A percentile compares a stretch with the other conserved stretches of the same genome.
Evolutionary conservation across 2,888 invertebrate genomes (phyloP).

Genomic region (Lypha dubia): DNA sequence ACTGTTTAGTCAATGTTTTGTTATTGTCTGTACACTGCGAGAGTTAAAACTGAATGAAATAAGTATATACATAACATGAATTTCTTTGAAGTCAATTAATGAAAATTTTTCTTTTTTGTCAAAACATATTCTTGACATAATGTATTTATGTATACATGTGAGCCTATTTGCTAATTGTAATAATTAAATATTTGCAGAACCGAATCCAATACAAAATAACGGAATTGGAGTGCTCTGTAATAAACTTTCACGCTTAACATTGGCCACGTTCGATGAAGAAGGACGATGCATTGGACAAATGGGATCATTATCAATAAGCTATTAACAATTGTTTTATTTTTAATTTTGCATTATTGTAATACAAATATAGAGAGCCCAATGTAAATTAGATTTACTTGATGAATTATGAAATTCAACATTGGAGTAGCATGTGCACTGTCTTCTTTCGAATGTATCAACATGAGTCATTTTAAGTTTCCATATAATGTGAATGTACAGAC

Average conservation of each 20-base stretch:
- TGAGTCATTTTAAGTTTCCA: no score
- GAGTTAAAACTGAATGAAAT: no score
- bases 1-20: no score
- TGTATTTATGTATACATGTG: neutral
- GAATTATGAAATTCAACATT: neutral
- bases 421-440: neutral
- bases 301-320: conserved; percentile 91
- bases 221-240: conserved; percentile 88
- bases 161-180: neutral
- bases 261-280: conserved; percentile 95
- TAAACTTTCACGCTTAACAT: conserved; percentile 92
- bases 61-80: no score
- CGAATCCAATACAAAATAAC: conserved; percentile 83
- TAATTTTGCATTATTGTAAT: conserved; percentile 45
- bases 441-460: no score
- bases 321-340: conserved; percentile 80
- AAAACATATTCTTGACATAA: no score
- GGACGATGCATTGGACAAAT: conserved; percentile 94
- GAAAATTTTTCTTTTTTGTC: no score
- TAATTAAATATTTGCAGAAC: conserved; percentile 76
- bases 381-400: conserved; percentile 6
- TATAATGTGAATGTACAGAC: no score
- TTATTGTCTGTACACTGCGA: no score
- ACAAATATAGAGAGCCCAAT: conserved; percentile 1
- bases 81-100: no score